phyloP scores from a whole-genome alignment of 2,888 invertebrate species.

The Drosophila diplacantha region DNA sequence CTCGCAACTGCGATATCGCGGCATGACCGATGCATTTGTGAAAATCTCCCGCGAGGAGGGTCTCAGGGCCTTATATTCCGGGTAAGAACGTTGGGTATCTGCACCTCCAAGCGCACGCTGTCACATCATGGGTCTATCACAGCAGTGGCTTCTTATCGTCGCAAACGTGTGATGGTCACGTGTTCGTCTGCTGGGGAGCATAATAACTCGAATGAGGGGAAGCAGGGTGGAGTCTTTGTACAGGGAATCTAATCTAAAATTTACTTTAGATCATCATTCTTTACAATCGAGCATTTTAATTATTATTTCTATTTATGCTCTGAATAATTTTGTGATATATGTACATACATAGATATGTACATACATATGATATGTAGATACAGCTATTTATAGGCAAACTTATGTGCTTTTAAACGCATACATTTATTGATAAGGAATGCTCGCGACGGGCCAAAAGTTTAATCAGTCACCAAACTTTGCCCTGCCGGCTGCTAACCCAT shows the following conservation, averaged over 20 bases:
- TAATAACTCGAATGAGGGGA: not conserved
- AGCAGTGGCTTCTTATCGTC: slow-evolving; percentile 11
- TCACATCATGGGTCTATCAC: slow-evolving; percentile 24
- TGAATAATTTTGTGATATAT: not conserved
- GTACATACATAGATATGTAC: not conserved
- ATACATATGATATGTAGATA: not conserved
- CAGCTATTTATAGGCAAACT: not conserved
- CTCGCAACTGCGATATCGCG: slow-evolving; percentile 88
- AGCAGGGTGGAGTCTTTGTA: slow-evolving; percentile 3
- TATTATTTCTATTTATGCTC: not conserved
- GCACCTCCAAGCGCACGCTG: slow-evolving; percentile 11
- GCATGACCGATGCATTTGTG: slow-evolving; percentile 94
- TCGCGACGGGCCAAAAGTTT: slow-evolving; percentile 15
- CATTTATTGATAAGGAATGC: slow-evolving; percentile 15
- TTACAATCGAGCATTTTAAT: not conserved
- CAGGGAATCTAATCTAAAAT: too few relatives aligned
- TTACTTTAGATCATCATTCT: not conserved
- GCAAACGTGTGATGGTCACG: slow-evolving; percentile 44
- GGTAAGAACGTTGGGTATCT: slow-evolving; percentile 79
- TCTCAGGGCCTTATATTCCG: slow-evolving; percentile 89
- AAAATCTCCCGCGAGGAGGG: slow-evolving; percentile 94
- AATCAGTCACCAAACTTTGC: slow-evolving; percentile 52
- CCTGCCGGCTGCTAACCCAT: slow-evolving; percentile 29
- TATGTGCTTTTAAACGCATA: not conserved
- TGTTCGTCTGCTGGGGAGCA: slow-evolving; percentile 29